Conservation (phyloP, 2,797 vertebrate genomes). For the Gallinago solitaria region DNA sequence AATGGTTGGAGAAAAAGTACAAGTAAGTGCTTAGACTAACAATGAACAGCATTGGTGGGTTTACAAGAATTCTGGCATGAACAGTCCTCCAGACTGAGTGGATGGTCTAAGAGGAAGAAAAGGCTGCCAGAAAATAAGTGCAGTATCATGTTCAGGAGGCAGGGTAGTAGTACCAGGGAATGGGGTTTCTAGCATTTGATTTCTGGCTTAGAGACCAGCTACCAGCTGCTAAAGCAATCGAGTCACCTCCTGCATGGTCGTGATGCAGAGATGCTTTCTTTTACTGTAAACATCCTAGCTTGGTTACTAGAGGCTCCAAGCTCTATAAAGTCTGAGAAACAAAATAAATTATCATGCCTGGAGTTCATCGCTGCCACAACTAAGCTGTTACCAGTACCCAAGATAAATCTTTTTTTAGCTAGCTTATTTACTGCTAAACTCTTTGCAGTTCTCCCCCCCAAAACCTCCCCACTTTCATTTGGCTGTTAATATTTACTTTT, state of each 20-base stretch:
- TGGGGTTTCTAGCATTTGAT: neutral
- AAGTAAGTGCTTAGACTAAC: neutral
- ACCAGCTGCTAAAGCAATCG: neutral
- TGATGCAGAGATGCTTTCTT: neutral
- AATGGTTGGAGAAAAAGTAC: neutral
- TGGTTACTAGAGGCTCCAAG: neutral
- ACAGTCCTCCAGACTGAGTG: neutral
- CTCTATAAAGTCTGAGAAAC: neutral
- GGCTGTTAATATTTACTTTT: neutral
- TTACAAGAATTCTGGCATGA: neutral
- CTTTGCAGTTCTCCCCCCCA: neutral
- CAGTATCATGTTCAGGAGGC: neutral
- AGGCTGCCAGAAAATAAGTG: neutral
- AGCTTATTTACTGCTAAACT: neutral
- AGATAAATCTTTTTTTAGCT: neutral
- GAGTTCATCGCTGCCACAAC: neutral
- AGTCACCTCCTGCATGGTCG: neutral
- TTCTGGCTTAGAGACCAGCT: neutral
- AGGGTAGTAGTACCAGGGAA: neutral
- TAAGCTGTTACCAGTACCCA: neutral
- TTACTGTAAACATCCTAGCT: neutral
- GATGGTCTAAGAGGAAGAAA: neutral
- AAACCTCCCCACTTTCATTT: neutral
- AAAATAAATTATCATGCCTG: constrained; percentile 5
- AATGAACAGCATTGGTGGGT: neutral